Conservation (phyloP, 2,888 invertebrate species). For the Phyllotreta striolata region DNA sequence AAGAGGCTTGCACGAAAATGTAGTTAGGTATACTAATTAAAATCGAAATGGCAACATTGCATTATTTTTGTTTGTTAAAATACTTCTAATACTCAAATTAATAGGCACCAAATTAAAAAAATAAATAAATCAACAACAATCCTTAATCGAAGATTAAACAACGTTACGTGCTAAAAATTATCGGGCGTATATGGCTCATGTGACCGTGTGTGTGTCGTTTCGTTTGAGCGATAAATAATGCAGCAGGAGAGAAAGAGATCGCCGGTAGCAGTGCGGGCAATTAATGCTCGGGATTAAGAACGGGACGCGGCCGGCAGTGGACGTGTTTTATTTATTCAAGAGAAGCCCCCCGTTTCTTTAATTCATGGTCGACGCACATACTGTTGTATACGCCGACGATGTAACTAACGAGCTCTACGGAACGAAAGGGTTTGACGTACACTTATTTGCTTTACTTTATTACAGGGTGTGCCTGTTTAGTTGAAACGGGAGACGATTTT, state of each 20-base stretch:
- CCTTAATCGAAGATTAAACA: too few species aligned
- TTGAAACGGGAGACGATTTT: too few species aligned
- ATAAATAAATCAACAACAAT: too few species aligned
- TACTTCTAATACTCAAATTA: too few species aligned
- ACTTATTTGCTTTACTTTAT: slow-evolving; percentile 8
- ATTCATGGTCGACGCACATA: slow-evolving; percentile 47
- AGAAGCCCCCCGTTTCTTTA: slow-evolving; percentile 48
- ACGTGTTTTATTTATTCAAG: slow-evolving; percentile 55
- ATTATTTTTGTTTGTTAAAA: too few species aligned
- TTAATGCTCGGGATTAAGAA: slow-evolving; percentile 47
- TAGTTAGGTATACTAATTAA: too few species aligned
- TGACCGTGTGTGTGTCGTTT: too few species aligned
- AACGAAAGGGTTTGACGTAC: slow-evolving; percentile 26
- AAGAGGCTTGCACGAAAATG: slow-evolving; percentile 3
- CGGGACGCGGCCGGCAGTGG: slow-evolving; percentile 46
- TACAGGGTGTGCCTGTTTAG: neutral
- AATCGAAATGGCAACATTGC: too few species aligned
- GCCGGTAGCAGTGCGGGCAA: slow-evolving; percentile 42
- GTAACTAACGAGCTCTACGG: slow-evolving; percentile 22
- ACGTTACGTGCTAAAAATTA: too few species aligned
- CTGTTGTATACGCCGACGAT: too few species aligned
- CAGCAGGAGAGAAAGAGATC: slow-evolving; percentile 36
- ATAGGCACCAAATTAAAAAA: neutral
- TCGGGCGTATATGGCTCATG: too few species aligned
- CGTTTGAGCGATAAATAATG: slow-evolving; percentile 41